Evolutionary conservation across 1,140 invertebrate genomes (phyloP).

Genomic region (Caenorhabditis inopinata): DNA sequence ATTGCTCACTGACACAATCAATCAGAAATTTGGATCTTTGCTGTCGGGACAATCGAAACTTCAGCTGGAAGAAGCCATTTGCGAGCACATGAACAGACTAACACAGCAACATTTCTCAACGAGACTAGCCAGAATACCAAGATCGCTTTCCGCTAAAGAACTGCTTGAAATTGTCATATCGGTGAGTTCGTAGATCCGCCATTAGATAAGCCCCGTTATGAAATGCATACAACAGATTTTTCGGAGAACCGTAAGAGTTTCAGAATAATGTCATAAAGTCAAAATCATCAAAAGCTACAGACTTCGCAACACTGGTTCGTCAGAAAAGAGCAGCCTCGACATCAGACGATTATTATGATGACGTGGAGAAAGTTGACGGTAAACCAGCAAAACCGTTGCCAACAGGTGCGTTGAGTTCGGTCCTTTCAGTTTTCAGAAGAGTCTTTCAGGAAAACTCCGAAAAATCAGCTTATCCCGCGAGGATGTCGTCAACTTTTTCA

Average conservation of each 20-base stretch:
- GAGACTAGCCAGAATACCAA: constrained; percentile 30
- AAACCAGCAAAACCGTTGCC: background rate
- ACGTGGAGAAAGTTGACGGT: constrained; percentile 11
- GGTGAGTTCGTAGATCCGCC: background rate
- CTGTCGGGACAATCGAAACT: constrained; percentile 34
- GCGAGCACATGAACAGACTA: constrained; percentile 38
- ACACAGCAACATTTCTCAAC: constrained; percentile 42
- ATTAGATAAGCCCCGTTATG: no score
- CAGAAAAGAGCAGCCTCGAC: constrained; percentile 3
- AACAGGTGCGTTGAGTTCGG: no score
- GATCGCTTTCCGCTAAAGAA: constrained; percentile 38
- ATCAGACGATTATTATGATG: constrained; percentile 32
- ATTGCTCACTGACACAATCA: constrained; percentile 49
- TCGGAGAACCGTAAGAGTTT: no score
- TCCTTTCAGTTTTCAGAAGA: no score
- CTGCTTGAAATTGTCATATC: constrained; percentile 26
- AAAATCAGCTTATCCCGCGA: constrained; percentile 34
- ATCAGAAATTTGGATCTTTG: constrained; percentile 36
- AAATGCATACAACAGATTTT: no score
- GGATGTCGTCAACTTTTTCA: constrained; percentile 44
- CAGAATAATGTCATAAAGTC: constrained; percentile 5
- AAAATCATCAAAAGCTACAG: background rate
- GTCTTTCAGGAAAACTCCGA: background rate
- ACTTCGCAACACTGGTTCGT: background rate
- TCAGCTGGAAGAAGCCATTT: constrained; percentile 40